Conservation (phyloP, 1,140 invertebrate genomes). For the Lineus longissimus region DNA sequence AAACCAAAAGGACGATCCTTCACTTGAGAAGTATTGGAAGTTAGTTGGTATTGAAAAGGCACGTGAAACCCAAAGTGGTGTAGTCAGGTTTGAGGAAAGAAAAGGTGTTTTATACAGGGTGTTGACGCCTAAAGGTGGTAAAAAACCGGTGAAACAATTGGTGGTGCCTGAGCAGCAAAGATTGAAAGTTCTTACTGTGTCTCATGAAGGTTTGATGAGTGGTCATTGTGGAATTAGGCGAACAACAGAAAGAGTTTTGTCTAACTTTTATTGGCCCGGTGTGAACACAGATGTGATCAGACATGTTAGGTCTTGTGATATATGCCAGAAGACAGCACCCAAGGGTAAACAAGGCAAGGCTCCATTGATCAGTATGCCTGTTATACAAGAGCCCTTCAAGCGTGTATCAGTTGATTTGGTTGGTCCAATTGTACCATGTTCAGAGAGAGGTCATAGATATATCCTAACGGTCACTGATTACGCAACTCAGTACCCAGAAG, state of each 20-base stretch:
- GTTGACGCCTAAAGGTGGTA: constrained; percentile 1
- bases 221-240: constrained; percentile 17
- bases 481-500: constrained; percentile 28
- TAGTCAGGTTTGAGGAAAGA: background rate
- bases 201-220: constrained; percentile 20
- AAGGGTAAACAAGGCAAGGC: constrained; percentile 22
- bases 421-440: constrained; percentile 18
- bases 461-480: constrained; percentile 25
- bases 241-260: constrained; percentile 13
- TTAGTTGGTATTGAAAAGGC: background rate
- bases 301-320: constrained; percentile 24
- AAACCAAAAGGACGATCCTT: no score
- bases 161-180: background rate
- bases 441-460: constrained; percentile 21
- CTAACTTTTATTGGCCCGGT: constrained; percentile 26
- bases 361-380: constrained; percentile 20
- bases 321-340: constrained; percentile 19
- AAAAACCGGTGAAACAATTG: background rate
- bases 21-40: background rate
- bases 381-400: constrained; percentile 25
- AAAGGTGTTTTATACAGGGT: background rate
- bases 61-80: no score
- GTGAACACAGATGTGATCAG: constrained; percentile 15
- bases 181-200: constrained; percentile 13
- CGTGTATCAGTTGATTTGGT: constrained; percentile 25